A percentile compares a stretch with the other conserved stretches of the same genome.
Evolutionary conservation across 2,113 vertebrate genomes (phyloP).

Genomic region (Mesocricetus auratus): DNA sequence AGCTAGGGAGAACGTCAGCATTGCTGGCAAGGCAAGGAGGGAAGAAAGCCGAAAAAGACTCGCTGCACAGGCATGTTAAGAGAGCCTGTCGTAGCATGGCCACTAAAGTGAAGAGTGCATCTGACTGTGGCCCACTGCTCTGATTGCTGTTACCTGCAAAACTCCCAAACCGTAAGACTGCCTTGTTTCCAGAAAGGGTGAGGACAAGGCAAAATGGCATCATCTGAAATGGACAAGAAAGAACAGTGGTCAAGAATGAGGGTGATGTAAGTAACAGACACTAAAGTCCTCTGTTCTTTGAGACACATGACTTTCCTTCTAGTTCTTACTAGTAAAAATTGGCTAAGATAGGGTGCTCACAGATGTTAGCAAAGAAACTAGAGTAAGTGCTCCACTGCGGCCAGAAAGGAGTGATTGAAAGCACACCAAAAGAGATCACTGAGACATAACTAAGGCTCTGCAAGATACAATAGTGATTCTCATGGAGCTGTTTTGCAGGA

Average conservation of each 20-base stretch:
- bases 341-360: background rate
- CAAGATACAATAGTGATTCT: background rate
- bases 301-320: background rate
- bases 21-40: background rate
- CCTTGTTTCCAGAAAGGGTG: background rate
- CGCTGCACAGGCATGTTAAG: background rate
- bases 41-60: background rate
- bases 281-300: background rate
- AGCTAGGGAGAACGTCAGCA: background rate
- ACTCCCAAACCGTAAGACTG: background rate
- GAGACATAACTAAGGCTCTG: conserved; percentile 6
- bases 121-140: background rate
- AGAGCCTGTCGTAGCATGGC: background rate
- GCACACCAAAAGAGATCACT: background rate
- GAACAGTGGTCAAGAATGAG: background rate
- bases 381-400: background rate
- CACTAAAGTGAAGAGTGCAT: background rate
- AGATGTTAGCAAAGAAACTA: conserved; percentile 15
- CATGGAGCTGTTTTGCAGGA: background rate
- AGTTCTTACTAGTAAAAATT: background rate
- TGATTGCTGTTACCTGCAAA: background rate
- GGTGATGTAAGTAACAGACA: background rate
- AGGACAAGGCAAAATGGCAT: background rate
- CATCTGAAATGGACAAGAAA: background rate
- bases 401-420: background rate